These are phyloP conservation scores for Osmerus eperlanus DNA, from an alignment of 2,113 vertebrate species.

Conservation along the genomic window DNA sequence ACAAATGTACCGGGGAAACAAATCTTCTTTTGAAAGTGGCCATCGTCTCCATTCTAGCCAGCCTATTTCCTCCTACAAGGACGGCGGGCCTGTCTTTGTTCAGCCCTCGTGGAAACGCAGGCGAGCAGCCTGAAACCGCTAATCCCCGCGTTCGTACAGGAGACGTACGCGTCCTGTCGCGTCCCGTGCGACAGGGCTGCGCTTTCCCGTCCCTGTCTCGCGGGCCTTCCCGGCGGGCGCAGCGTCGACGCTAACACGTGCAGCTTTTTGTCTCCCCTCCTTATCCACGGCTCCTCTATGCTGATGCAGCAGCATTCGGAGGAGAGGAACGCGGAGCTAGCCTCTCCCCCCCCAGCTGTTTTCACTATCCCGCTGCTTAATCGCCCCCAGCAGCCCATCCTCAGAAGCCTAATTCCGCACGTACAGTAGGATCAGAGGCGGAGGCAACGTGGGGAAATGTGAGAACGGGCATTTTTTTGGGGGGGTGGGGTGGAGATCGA, in stretches of 20 bases:
- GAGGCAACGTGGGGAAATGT: neutral
- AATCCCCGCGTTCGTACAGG: constrained; percentile 5
- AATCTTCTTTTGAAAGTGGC: too few relatives aligned
- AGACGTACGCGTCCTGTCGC: neutral
- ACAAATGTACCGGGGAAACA: too few relatives aligned
- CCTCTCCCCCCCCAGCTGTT: constrained; percentile 56
- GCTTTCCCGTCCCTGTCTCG: constrained; percentile 17
- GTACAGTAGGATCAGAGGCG: constrained; percentile 34
- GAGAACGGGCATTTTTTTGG: neutral
- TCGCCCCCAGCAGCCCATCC: constrained; percentile 26
- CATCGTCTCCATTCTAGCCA: too few relatives aligned
- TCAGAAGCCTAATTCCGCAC: neutral
- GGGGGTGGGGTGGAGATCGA: too few relatives aligned
- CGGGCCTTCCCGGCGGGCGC: constrained; percentile 2
- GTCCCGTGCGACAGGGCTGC: constrained; percentile 17
- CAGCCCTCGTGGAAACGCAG: constrained; percentile 18
- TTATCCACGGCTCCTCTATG: constrained; percentile 22
- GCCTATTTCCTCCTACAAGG: neutral
- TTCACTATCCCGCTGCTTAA: constrained; percentile 56
- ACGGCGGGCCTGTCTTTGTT: neutral
- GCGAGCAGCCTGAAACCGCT: constrained; percentile 2
- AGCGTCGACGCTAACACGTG: constrained; percentile 21
- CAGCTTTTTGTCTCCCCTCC: neutral
- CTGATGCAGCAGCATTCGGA: constrained; percentile 56
- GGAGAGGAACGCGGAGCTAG: constrained; percentile 28